A percentile compares a stretch with the other conserved stretches of the same genome.
Conservation (phyloP, 1,140 invertebrate genomes). For the Lysiphlebus fabarum region DNA sequence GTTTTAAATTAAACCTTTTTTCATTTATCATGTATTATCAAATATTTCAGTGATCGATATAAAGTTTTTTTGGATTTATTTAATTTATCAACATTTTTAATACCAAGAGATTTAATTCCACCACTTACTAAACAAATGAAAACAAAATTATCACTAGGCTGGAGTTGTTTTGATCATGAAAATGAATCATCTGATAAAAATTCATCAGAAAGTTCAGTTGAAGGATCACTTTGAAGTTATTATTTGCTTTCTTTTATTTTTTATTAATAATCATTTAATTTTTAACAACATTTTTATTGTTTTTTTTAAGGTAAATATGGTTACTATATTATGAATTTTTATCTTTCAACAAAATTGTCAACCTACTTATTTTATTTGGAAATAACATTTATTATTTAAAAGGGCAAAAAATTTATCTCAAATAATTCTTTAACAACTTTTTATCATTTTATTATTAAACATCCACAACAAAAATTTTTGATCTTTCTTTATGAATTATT, state of each 20-base stretch:
- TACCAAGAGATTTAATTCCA: slow-evolving; percentile 88
- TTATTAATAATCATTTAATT: not conserved
- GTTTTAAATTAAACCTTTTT: not conserved
- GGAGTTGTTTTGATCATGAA: slow-evolving; percentile 34
- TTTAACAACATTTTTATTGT: not conserved
- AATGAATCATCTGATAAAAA: slow-evolving; percentile 33
- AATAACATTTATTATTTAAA: too few species aligned
- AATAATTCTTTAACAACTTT: too few species aligned
- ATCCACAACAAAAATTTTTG: too few species aligned
- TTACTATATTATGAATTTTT: not conserved
- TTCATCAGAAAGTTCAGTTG: slow-evolving; percentile 29
- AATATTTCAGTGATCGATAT: slow-evolving; percentile 81
- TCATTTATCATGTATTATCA: too few species aligned
- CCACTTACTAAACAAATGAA: slow-evolving; percentile 76
- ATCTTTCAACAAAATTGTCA: too few species aligned
- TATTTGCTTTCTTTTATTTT: slow-evolving; percentile 3
- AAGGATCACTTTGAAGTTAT: slow-evolving; percentile 26
- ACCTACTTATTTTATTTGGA: too few species aligned
- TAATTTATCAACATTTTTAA: slow-evolving; percentile 93
- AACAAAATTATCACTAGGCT: slow-evolving; percentile 50
- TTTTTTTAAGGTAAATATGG: slow-evolving; percentile 18
- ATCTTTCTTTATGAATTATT: too few species aligned
- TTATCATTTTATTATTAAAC: too few species aligned
- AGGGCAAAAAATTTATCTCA: too few species aligned
- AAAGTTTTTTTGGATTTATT: slow-evolving; percentile 98